Evolutionary conservation across 1,140 invertebrate species (phyloP), one percentile per base, ranked within the genome.

Genomic region (Drepana arcuata): DNA sequence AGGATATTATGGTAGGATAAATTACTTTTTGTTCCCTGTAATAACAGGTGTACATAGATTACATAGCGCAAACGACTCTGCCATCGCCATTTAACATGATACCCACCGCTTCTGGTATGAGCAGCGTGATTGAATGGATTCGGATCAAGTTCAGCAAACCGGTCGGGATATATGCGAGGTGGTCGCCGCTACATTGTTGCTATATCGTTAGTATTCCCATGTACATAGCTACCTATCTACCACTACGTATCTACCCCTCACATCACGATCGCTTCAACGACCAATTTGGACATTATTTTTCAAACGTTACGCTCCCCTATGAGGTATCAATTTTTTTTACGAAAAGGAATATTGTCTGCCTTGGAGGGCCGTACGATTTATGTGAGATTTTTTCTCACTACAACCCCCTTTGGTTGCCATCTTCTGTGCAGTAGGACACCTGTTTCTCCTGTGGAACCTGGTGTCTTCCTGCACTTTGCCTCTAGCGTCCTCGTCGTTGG

Each of bases 31-130:
- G n/a, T n/a, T n/a, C n/a, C n/a, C n/a, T n/a, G n/a, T n/a, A n/a
- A n/a, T n/a, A n/a, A n/a, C 66, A 87, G 80, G 80, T 86, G 16
- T 87, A 87, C 45, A 51, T 88, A 12, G 78, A 86, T 43, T 87
- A 84, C 45, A 87, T 88, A 79, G 47, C 79, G 5, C 83, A 86
- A 49, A 84, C 86, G 0, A 73, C 82, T 7, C 58, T 87, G n/a
- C 86, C 87, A 12, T 83, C 87, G 2, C 86, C 86, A 0, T 83
- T 86, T 13, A 87, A 86, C 61, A 53, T 88, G 21, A 73, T 88
- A 3, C 86, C 86, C 1, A 87, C 86, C 2, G 70, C 74, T 3
- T 52, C 53, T 5, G 85, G 84, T 2, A 54, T 86, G 13, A 56
- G 50, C 3, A 59, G 56, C 9, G 48, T 84, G 10, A 39, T 81